Percentiles rank a stretch among this genome's conserved stretches.
Evolutionary conservation across 2,888 invertebrate species (phyloP).

Genomic region (Lacanobia oleracea): DNA sequence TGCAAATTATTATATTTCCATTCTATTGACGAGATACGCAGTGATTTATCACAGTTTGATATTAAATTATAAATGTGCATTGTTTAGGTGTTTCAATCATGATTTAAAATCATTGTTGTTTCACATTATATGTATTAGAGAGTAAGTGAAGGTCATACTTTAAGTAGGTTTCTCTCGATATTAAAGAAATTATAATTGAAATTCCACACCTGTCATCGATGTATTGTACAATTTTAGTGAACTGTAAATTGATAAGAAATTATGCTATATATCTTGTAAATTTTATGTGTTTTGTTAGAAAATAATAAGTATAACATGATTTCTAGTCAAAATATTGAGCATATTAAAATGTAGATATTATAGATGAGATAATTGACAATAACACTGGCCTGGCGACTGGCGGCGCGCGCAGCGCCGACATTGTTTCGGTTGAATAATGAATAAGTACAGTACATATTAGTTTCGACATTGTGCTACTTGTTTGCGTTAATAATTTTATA

Average conservation of each 20-base stretch:
- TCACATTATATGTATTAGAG: slow-evolving; percentile 73
- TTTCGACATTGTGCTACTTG: slow-evolving; percentile 76
- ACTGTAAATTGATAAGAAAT: slow-evolving; percentile 88
- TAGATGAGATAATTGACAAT: slow-evolving; percentile 90
- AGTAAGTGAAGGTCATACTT: slow-evolving; percentile 73
- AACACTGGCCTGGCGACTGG: slow-evolving; percentile 85
- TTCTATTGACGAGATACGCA: slow-evolving; percentile 66
- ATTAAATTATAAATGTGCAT: slow-evolving; percentile 67
- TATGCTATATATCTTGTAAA: slow-evolving; percentile 89
- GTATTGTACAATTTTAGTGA: slow-evolving; percentile 88
- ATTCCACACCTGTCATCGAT: slow-evolving; percentile 85
- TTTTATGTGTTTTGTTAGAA: slow-evolving; percentile 88
- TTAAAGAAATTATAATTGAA: slow-evolving; percentile 68
- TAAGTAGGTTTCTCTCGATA: slow-evolving; percentile 76
- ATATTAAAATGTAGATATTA: slow-evolving; percentile 89
- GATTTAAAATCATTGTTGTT: slow-evolving; percentile 82
- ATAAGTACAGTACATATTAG: slow-evolving; percentile 84
- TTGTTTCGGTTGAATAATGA: slow-evolving; percentile 79
- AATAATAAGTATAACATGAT: slow-evolving; percentile 89
- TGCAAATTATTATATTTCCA: slow-evolving; percentile 67
- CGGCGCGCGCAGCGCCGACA: slow-evolving; percentile 66
- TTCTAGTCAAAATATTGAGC: slow-evolving; percentile 91
- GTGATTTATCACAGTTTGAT: slow-evolving; percentile 69
- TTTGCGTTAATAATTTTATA: slow-evolving; percentile 81
- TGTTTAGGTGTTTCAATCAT: slow-evolving; percentile 72